Evolutionary conservation across 30 jellyfish, hydroid and myxozoan species (phyloP), one percentile per base, ranked within the genome.

Genomic region (Catostylus mosaicus): DNA sequence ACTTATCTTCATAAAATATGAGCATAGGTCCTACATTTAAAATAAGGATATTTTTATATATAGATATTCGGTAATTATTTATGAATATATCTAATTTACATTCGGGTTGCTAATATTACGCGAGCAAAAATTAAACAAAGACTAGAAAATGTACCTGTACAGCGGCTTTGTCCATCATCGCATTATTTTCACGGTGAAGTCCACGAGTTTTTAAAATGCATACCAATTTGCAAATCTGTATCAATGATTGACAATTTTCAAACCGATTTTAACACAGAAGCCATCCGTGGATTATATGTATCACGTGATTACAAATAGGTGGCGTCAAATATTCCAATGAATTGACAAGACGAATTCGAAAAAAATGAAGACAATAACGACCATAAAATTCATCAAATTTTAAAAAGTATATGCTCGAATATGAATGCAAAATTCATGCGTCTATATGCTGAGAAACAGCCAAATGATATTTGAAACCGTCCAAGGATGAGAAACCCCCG

Each of bases 261-360:
- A 83, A 83, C 94, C 88, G 88, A 56, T 62, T 82, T 61, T 81
- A 61, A 56, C 80, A 57, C 60, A 50, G 77, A 35, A 64, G 86
- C 62, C 94, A 62, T 51, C 74, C 83, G 37, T n/a, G 46, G 94
- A 82, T 83, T 72, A 83, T 36, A n/a, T 72, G 23, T n/a, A 79
- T 83, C 94, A 83, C 94, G 94, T 83, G 94, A 83, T 75, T 79
- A 46, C 71, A 59, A 64, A 27, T 34, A 34, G 73, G 52, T 74
- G 85, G 85, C 80, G 85, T 74, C 75, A 74, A 51, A 37, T 74
- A 74, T 74, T 74, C 85, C 85, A 74, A 40, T 43, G 47, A 50
- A 50, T 20, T 59, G 38, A 36, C 71, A 59, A 59, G 11, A 59
- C 38, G 67, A 59, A 8, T 59, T 6, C 40, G 33, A 59, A 1